Evolutionary conservation across 1,140 invertebrate genomes (phyloP).

Genomic region (Conus betulinus): DNA sequence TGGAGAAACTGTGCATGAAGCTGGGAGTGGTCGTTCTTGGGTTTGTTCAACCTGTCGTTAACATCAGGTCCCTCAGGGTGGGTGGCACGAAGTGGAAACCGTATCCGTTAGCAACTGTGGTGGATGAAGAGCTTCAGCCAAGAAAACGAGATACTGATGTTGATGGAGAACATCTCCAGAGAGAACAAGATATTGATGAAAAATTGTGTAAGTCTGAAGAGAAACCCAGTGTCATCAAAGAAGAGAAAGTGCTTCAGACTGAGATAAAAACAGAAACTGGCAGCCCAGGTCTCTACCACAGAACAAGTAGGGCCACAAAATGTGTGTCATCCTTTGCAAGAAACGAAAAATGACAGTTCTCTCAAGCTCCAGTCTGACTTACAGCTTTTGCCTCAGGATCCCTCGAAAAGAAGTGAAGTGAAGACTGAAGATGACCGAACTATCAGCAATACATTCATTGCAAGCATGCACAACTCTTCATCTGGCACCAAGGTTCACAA

Average conservation of each 20-base stretch:
- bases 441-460: not conserved
- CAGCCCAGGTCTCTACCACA: not conserved
- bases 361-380: not conserved
- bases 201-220: not conserved
- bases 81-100: not conserved
- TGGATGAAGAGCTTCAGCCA: conserved; percentile 4
- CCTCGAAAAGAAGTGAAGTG: not conserved
- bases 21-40: conserved; percentile 62
- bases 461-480: not conserved
- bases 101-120: not conserved
- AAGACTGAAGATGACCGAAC: not conserved
- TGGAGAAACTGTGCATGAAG: conserved; percentile 81
- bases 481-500: not conserved
- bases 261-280: not conserved
- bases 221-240: not conserved
- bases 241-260: not conserved
- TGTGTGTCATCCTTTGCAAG: not conserved
- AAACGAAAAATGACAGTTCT: not conserved
- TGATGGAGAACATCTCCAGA: not conserved
- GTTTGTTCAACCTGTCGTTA: conserved; percentile 48
- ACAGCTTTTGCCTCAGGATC: not conserved
- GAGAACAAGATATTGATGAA: too few relatives aligned
- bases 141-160: not conserved
- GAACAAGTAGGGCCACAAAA: not conserved
- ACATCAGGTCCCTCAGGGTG: not conserved